Evolutionary conservation across 92 coral and sea anemone species (phyloP), one percentile per base, ranked within the genome.

Genomic region (Siderastrea siderea): DNA sequence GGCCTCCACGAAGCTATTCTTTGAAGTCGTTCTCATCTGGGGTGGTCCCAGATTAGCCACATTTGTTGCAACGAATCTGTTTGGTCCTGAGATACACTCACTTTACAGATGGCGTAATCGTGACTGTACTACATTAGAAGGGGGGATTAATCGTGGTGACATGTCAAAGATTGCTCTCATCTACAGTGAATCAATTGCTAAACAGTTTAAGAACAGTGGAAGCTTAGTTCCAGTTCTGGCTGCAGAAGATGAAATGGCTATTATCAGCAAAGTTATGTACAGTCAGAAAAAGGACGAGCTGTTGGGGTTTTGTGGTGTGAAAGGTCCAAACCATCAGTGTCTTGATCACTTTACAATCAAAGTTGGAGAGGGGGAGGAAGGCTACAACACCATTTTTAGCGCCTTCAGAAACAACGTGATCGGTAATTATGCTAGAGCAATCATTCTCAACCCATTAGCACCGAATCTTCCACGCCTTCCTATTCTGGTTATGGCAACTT

Each of bases 231-330:
- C 87, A 49, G 91, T 87, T 47, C 63, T 91, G 64, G 86, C 89
- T 51, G 94, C 86, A 7, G 86, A 87, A 78, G 91, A 91, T 75
- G 86, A 91, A 83, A 87, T 86, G 46, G 89, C 81, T 13, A 74
- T 91, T 62, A 87, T 82, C 62, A 59, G 89, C 45, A 71, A 91
- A 69, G 19, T 87, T 49, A 63, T 57, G 15, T 91, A 91, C 89
- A 87, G 74, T 63, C 54, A 74, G 70, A 47, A 63, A 70, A 67
- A 47, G 61, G 91, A 87, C 58, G 89, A 82, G 64, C 83, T 83
- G 48, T 54, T 58, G 16, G 94, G 91, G 45, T 91, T 91, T 78
- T 87, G 94, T 72, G 89, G 91, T 14, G 65, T 91, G 38, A 62
- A 65, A 38, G 86, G 81, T 17, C 72, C 80, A 54, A 64, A 83